A percentile compares a stretch with the other conserved stretches of the same genome.
Conservation (phyloP, 2,113 vertebrate species). For the Tringa solitaria region DNA sequence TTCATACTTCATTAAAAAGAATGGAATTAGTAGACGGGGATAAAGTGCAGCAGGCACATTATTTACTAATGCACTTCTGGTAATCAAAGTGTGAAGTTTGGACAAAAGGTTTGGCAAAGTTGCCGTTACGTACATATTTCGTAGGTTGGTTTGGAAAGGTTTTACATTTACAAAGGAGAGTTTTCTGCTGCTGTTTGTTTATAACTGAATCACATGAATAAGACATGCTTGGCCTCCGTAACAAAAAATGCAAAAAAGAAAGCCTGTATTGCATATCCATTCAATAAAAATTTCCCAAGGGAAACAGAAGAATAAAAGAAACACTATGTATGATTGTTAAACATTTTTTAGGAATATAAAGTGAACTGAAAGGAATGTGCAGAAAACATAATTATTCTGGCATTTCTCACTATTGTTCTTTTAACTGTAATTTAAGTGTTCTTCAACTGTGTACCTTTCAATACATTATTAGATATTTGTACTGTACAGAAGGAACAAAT, state of each 20-base stretch:
- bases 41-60: background rate
- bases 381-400: background rate
- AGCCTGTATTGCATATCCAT: background rate
- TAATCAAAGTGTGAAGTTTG: background rate
- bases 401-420: background rate
- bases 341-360: background rate
- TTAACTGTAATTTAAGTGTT: background rate
- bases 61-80: background rate
- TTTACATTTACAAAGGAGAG: background rate
- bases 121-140: background rate
- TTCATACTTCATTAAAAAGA: background rate
- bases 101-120: background rate
- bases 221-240: background rate
- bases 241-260: background rate
- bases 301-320: background rate
- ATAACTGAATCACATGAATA: background rate
- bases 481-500: background rate
- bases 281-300: background rate
- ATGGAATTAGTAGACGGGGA: background rate
- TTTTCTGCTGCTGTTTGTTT: background rate
- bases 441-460: background rate
- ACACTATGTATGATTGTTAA: background rate
- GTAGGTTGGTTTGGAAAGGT: background rate
- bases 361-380: background rate
- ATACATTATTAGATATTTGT: background rate